These are phyloP conservation scores for Adineta ricciae DNA, from an alignment of 2,888 invertebrate species.

Conservation along the genomic window DNA sequence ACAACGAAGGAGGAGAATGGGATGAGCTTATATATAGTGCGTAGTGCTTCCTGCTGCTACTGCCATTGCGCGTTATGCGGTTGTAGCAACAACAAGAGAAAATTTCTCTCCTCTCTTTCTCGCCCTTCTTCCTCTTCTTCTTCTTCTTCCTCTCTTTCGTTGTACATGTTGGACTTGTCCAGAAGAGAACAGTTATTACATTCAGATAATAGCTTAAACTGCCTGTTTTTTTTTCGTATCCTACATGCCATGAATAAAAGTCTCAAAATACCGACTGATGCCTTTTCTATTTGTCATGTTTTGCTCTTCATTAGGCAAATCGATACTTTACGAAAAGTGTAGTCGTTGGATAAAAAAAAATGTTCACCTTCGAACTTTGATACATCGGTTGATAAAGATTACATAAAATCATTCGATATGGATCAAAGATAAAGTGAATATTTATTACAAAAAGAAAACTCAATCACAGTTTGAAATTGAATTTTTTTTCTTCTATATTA, in stretches of 20 bases:
- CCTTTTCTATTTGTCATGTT: neutral
- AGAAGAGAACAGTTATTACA: neutral
- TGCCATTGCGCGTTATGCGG: neutral
- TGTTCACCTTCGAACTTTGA: neutral
- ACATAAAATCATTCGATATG: neutral
- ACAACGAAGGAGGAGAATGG: neutral
- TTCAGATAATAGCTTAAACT: neutral
- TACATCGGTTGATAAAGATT: neutral
- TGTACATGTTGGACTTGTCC: neutral
- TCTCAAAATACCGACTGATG: neutral
- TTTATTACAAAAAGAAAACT: neutral
- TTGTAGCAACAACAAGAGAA: neutral
- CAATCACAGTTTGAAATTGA: neutral
- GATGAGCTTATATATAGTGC: neutral
- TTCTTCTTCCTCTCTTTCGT: neutral
- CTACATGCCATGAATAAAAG: neutral
- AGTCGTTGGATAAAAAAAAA: neutral
- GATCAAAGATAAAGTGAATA: neutral
- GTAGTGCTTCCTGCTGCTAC: slow-evolving; percentile 6
- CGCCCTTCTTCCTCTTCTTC: neutral
- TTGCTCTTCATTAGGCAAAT: neutral
- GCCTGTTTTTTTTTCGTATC: neutral
- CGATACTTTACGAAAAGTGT: no score
- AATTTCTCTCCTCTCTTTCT: neutral
- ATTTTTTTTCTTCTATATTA: no score